Base-by-base conservation (phyloP, 2,888 invertebrate genomes). In the Synergus umbraculus region DNA sequence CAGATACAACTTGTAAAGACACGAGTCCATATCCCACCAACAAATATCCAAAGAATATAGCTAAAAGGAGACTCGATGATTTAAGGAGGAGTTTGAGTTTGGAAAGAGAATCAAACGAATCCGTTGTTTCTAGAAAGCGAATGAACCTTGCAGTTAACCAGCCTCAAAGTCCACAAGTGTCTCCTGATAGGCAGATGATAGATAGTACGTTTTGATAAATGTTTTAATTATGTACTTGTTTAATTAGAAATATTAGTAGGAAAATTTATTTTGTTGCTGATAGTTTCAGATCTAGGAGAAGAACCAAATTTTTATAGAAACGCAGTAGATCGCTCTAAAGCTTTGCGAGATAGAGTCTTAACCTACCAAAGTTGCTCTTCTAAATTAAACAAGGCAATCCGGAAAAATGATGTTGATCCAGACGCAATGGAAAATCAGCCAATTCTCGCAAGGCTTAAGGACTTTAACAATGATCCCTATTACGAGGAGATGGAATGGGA, bases 401-500 rank as follows among this genome's bases (percentile, higher is more conserved):
- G 10, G 8, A 4, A n/a, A 41, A 18, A 76, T 4, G 41, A 76
- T 22, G n/a, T 49, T 10, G 64, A 43, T 5, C 22, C 29, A 13
- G 64, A 63, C n/a, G 64, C 8, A 76, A 63, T 49, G 10, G 76
- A 54, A 37, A 9, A 54, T 41, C 77, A 43, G 43, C 66, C 41
- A 54, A 76, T 79, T 41, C 4, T 76, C 4, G 44, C 22, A 44
- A 76, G 58, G 29, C 73, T 73, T 15, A 76, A 78, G 49, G 77
- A 83, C 12, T 77, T 58, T 76, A 76, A 65, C 41, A 58, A 78
- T 18, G 82, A 87, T 44, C 63, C 76, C 10, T 86, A 85, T 78
- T 86, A 84, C 67, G 92, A 92, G 79, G 89, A 91, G 81, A 92
- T 92, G 92, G 92, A 92, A 18, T 92, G 92, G 92, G 92, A 92